Conservation (phyloP, 2,797 vertebrate species). For the Acridotheres tristis region DNA sequence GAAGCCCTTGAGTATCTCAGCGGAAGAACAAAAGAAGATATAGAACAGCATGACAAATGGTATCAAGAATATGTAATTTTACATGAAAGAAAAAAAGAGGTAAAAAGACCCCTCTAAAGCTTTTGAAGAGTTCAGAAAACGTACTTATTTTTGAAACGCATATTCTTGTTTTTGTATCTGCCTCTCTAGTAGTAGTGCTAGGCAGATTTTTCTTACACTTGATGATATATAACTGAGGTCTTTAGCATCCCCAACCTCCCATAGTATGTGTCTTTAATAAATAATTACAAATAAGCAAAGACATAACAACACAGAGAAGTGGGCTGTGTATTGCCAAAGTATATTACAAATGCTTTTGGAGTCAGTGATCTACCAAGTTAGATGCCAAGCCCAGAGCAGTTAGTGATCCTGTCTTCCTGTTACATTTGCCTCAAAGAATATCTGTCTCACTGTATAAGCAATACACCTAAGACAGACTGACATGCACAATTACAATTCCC, state of each 20-base stretch:
- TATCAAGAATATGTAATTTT: slow-evolving; percentile 84
- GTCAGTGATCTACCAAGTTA: background rate
- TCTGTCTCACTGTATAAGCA: background rate
- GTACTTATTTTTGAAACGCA: background rate
- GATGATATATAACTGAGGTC: background rate
- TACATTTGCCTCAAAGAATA: background rate
- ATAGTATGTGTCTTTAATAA: background rate
- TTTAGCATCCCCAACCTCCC: background rate
- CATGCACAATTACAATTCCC: background rate
- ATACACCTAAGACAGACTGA: background rate
- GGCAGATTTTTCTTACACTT: background rate
- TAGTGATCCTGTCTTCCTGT: background rate
- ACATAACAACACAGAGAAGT: background rate
- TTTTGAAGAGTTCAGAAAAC: background rate
- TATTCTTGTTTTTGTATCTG: background rate
- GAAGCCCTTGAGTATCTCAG: slow-evolving; percentile 85
- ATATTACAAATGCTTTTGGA: background rate
- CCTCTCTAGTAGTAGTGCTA: background rate
- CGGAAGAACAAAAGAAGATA: slow-evolving; percentile 82
- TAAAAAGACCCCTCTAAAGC: slow-evolving; percentile 57
- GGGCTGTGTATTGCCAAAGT: background rate
- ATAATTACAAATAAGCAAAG: background rate
- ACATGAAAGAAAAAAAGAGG: slow-evolving; percentile 89
- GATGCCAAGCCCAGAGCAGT: background rate
- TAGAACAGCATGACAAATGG: slow-evolving; percentile 87